Base-by-base conservation (phyloP, 2,797 vertebrate species). In the Pygocentrus nattereri region DNA sequence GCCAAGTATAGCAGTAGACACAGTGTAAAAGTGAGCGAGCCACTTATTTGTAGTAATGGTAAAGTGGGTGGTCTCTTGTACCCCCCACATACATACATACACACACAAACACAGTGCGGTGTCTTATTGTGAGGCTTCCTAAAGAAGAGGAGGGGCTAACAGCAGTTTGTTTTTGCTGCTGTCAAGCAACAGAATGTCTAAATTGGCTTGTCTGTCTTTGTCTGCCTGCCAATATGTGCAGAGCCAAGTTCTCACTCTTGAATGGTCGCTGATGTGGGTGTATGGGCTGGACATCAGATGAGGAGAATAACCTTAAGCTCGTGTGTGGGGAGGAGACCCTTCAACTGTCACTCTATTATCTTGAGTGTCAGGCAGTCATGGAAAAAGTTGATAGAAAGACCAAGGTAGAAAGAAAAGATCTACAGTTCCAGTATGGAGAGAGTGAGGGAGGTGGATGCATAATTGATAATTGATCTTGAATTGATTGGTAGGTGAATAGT, bases 131-230 rank as follows among this genome's bases (percentile, higher is more conserved):
- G 61, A 44, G 31, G 64, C 67, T 87, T 92, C 90, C 91, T 91
- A 50, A 87, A 83, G 85, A 90, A 85, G 76, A 82, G 89, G 78
- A 74, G 59, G 80, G 87, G 81, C 90, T 84, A 49, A 85, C 87
- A 85, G 87, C 90, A 88, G 92, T 93, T 93, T 94, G 91, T 93
- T 84, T 88, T 47, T 18, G 78, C 86, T 79, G 87, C 88, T 92
- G 92, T 92, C 91, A 91, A 87, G 91, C 90, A 90, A 84, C 88
- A 92, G 89, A 92, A 93, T 89, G 83, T 85, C 78, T 88, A 90
- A 87, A 84, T 61, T 85, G 87, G 90, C 89, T 86, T 85, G 88
- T 82, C 85, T 82, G 88, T 50, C 34, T 62, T 72, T 93, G 91
- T 93, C 85, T 74, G 70, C 75, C 74, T 69, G 88, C 59, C 2